Evolutionary conservation across 2,888 invertebrate species (phyloP), one percentile per base, ranked within the genome.

Genomic region (Drosophila dives): DNA sequence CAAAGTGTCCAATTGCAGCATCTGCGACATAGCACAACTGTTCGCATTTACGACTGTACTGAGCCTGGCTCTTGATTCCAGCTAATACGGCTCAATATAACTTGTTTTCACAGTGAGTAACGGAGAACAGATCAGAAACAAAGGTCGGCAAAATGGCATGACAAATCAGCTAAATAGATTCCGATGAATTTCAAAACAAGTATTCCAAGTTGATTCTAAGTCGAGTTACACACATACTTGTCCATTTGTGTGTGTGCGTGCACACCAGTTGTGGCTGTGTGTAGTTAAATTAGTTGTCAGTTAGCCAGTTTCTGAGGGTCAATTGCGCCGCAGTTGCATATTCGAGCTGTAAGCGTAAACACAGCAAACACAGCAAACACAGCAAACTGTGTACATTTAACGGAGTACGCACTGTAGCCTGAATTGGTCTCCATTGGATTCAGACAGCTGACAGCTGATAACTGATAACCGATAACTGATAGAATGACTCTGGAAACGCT

Each of bases 1-100:
- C 69, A 86, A n/a, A 10, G 89, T 59, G 26, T 86, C 86, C 54
- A 86, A 65, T 51, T 90, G 86, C 42, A 86, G 54, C 58, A 73
- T 64, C 72, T 81, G 77, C 59, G 84, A 84, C 84, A 89, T 87
- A 23, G 23, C 49, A 42, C 42, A 15, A 26, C 54, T 42, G 62
- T 54, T 72, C 40, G 54, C 55, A 38, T 51, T 10, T 42, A 15
- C 54, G 49, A 29, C 42, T 61, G 63, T 29, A 71, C 78, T 70
- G 53, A 79, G 55, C 58, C 58, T 2, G 4, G 15, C 10, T 26
- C n/a, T 29, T 15, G 8, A 45, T 11, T 12, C 10, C 12, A 11
- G 34, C n/a, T 36, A 29, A 36, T 17, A n/a, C 20, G 4, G 29
- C n/a, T 36, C 11, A 50, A 12, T 42, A 11, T 11, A 11, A 48